Base-by-base conservation (phyloP, 2,888 invertebrate genomes). In the Rhabditoides inermis region DNA sequence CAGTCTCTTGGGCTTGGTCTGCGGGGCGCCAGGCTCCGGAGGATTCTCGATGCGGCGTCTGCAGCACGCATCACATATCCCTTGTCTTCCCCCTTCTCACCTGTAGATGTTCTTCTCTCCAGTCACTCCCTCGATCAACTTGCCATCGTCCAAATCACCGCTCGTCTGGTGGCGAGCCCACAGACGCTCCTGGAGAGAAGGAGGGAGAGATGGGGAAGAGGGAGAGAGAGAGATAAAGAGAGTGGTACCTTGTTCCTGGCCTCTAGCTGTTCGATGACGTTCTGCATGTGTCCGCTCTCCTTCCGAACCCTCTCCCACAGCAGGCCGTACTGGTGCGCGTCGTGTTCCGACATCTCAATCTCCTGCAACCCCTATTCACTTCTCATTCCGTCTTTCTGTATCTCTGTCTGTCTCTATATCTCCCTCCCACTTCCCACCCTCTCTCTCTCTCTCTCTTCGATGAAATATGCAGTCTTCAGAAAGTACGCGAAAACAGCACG, bases 91-190 rank as follows among this genome's bases (percentile, higher is more conserved):
- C 1, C 4, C 88, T 82, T 25, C 49, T 28, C n/a, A 65, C 46
- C 88, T 84, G 78, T 90, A 95, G 68, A 94, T 88, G 35, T 87
- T 85, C 72, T 86, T 86, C 78, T 95, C 94, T 0, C 94, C 94
- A 0, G 92, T 85, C 52, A 90, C 79, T 51, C 87, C 73, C 82
- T 95, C 95, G 66, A 95, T 89, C 53, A 95, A 83, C 77, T 92
- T 91, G 0, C 86, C 85, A 68, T 94, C 94, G 72, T 95, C 95
- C 28, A 95, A 79, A 77, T 95, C 95, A 0, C 95, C 94, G 49
- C 87, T 85, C 0, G 91, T 90, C 79, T 94, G 92, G 77, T 94
- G 89, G 50, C 87, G 83, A 50, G 85, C 83, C 94, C 95, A 95
- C 70, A 90, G 87, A 0, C 94, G 82, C 28, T 75, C 75, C 68